These are phyloP conservation scores for Hemicordylus capensis DNA, from an alignment of 2,113 vertebrate genomes.

Conservation along the genomic window DNA sequence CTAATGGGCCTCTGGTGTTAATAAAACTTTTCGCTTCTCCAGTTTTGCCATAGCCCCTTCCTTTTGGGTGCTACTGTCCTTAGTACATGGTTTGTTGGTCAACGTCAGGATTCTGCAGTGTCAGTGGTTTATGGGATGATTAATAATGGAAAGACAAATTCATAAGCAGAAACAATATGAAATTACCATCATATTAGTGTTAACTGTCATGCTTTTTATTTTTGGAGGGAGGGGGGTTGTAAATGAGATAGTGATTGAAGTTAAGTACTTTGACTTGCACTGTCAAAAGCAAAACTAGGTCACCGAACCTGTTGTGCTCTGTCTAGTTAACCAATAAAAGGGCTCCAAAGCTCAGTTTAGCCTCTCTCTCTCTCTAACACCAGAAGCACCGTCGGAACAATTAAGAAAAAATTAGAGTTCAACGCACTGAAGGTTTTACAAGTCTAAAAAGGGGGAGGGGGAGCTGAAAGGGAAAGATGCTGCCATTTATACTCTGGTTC, in stretches of 20 bases:
- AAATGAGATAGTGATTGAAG: constrained; percentile 85
- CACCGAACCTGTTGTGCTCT: constrained; percentile 77
- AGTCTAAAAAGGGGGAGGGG: constrained; percentile 26
- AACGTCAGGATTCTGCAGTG: constrained; percentile 95
- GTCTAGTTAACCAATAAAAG: constrained; percentile 80
- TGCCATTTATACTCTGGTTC: constrained; percentile 48
- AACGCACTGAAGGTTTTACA: constrained; percentile 44
- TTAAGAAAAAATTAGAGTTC: constrained; percentile 24
- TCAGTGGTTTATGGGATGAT: constrained; percentile 99
- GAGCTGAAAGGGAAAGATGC: background rate
- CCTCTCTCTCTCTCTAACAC: constrained; percentile 16
- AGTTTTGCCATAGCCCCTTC: constrained; percentile 79
- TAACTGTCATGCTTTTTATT: constrained; percentile 83
- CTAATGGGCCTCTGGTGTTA: constrained; percentile 99
- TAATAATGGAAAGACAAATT: constrained; percentile 98
- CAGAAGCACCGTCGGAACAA: background rate
- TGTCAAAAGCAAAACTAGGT: constrained; percentile 80
- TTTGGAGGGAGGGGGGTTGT: constrained; percentile 67
- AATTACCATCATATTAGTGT: constrained; percentile 86
- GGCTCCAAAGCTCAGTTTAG: constrained; percentile 44
- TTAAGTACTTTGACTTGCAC: constrained; percentile 82
- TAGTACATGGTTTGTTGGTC: constrained; percentile 99
- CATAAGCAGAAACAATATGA: constrained; percentile 95
- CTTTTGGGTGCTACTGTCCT: constrained; percentile 98
- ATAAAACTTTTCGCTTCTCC: constrained; percentile 90